These are phyloP conservation scores for Cynopterus sphinx DNA, from an alignment of 2,797 vertebrate species.

Conservation along the genomic window DNA sequence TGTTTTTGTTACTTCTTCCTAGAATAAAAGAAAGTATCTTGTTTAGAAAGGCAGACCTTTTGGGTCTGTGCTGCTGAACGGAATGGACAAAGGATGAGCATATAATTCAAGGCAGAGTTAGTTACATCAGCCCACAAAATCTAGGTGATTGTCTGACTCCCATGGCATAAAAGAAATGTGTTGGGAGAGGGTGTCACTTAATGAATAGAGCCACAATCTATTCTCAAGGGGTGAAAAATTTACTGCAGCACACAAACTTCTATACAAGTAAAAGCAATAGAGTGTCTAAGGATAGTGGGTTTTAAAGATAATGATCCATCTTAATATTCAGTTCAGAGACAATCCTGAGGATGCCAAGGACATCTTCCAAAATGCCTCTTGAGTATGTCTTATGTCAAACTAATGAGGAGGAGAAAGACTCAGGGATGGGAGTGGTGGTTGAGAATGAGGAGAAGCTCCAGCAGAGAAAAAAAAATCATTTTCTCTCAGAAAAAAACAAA, in stretches of 20 bases:
- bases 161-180: background rate
- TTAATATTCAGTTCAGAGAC: background rate
- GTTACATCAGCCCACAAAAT: background rate
- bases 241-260: background rate
- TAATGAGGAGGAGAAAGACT: background rate
- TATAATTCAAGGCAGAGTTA: background rate
- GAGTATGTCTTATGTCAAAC: background rate
- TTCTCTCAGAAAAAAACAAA: background rate
- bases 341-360: background rate
- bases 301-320: background rate
- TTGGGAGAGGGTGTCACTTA: background rate
- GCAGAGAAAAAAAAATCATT: background rate
- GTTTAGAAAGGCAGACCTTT: background rate
- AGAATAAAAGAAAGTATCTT: slow-evolving; percentile 56
- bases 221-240: background rate
- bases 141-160: background rate
- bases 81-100: background rate
- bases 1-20: slow-evolving; percentile 67
- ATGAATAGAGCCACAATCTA: background rate
- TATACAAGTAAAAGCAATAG: background rate
- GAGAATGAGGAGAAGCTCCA: background rate
- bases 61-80: background rate
- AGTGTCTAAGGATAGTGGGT: background rate
- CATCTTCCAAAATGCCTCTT: background rate
- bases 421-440: background rate